A percentile compares a stretch with the other conserved stretches of the same genome.
Evolutionary conservation across 2,888 invertebrate genomes (phyloP).

Genomic region (Clivina fossor): DNA sequence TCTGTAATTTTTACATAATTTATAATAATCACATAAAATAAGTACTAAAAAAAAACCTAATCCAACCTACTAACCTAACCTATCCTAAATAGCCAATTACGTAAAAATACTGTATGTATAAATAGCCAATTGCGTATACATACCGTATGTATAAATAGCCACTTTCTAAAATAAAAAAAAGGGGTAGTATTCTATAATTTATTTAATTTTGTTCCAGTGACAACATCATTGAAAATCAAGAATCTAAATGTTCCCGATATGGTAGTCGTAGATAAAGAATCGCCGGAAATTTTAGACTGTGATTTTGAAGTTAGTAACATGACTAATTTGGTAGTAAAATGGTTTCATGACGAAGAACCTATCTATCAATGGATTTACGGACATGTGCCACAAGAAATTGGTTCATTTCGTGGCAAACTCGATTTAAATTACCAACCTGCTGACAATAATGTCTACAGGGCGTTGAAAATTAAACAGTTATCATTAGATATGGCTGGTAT

Average conservation of each 20-base stretch:
- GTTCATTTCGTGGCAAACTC: constrained; percentile 50
- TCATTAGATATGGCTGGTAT: constrained; percentile 57
- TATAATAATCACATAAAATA: too few species aligned
- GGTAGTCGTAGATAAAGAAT: constrained; percentile 40
- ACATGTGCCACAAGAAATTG: constrained; percentile 48
- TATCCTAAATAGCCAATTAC: too few species aligned
- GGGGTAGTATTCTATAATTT: too few species aligned
- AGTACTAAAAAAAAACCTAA: too few species aligned
- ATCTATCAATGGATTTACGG: constrained; percentile 57
- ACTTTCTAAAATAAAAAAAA: too few species aligned
- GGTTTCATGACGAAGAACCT: constrained; percentile 54
- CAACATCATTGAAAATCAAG: constrained; percentile 44
- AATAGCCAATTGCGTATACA: too few species aligned
- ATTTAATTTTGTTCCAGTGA: constrained; percentile 39
- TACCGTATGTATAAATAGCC: too few species aligned
- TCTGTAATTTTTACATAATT: too few species aligned
- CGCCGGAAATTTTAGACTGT: constrained; percentile 55
- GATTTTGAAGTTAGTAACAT: constrained; percentile 53
- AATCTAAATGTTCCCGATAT: constrained; percentile 45
- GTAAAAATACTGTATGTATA: too few species aligned
- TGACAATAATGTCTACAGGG: constrained; percentile 54
- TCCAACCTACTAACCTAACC: too few species aligned
- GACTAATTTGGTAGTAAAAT: constrained; percentile 54
- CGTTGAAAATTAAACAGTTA: constrained; percentile 56
- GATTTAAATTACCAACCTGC: constrained; percentile 53